Evolutionary conservation across 2,888 invertebrate genomes (phyloP).

Genomic region (Cryptus viduatorius): DNA sequence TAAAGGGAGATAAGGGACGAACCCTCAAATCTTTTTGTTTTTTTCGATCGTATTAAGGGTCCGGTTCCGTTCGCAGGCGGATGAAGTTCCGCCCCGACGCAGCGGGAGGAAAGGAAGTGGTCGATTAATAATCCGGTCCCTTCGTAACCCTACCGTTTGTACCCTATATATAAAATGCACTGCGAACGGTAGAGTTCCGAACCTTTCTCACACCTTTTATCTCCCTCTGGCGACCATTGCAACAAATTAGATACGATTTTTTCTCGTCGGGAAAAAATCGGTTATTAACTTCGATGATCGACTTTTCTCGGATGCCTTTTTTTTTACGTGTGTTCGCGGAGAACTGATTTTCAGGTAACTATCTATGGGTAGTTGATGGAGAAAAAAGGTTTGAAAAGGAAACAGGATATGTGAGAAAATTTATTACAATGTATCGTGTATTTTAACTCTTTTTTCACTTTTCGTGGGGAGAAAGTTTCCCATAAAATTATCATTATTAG

Average conservation of each 20-base stretch:
- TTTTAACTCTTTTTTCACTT: not conserved
- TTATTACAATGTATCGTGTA: not conserved
- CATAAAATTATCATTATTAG: too few species aligned
- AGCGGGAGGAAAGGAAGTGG: conserved; percentile 58
- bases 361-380: not conserved
- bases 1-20: conserved; percentile 30
- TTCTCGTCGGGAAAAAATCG: not conserved
- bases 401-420: conserved; percentile 2
- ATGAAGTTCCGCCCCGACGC: conserved; percentile 54
- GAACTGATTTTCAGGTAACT: not conserved
- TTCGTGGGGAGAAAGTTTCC: not conserved
- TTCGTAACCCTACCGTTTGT: conserved; percentile 37
- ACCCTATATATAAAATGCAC: not conserved
- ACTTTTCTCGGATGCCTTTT: conserved; percentile 26
- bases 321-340: not conserved
- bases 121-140: conserved; percentile 62
- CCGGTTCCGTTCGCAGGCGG: conserved; percentile 43
- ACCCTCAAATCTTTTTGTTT: conserved; percentile 2
- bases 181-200: conserved; percentile 39
- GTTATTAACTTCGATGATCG: conserved; percentile 36
- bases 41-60: conserved; percentile 22
- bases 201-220: conserved; percentile 58
- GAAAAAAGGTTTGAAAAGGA: not conserved
- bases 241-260: conserved; percentile 19
- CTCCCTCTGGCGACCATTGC: not conserved